Conservation (phyloP, 2,888 invertebrate genomes). For the Odontothrips loti region DNA sequence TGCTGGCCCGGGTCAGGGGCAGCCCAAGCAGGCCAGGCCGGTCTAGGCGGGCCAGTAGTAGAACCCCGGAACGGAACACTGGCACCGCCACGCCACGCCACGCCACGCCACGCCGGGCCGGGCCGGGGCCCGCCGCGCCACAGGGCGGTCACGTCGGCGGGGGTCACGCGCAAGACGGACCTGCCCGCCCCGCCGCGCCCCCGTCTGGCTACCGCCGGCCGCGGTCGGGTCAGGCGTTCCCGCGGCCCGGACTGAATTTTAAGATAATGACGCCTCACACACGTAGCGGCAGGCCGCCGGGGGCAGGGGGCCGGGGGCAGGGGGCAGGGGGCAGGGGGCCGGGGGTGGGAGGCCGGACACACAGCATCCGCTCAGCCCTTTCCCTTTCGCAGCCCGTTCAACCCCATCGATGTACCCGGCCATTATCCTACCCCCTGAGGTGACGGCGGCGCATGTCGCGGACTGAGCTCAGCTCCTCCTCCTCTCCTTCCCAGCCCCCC, state of each 20-base stretch:
- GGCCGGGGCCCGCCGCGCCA: neutral
- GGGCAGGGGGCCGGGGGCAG: too few relatives aligned
- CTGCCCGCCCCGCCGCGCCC: slow-evolving; percentile 22
- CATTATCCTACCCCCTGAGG: too few relatives aligned
- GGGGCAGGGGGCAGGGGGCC: too few relatives aligned
- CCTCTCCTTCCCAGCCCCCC: too few relatives aligned
- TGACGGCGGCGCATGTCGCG: too few relatives aligned
- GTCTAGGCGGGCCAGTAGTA: neutral
- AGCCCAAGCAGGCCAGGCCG: neutral
- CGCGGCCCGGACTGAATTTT: slow-evolving; percentile 25
- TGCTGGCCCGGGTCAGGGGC: slow-evolving; percentile 5
- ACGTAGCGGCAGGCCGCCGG: neutral
- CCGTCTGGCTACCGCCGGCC: neutral
- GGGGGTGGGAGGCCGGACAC: too few relatives aligned
- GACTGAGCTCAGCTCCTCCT: too few relatives aligned
- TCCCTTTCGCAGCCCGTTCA: too few relatives aligned
- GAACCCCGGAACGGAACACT: too few relatives aligned
- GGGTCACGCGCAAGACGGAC: slow-evolving; percentile 23
- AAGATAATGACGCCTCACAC: slow-evolving; percentile 18
- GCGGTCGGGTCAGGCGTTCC: neutral
- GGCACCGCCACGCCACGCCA: neutral
- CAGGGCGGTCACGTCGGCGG: slow-evolving; percentile 11
- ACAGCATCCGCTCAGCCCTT: too few relatives aligned
- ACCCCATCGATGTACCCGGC: too few relatives aligned
- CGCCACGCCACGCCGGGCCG: neutral